These are phyloP conservation scores for Drosophila oshimai DNA, from an alignment of 1,140 invertebrate species.

Conservation along the genomic window DNA sequence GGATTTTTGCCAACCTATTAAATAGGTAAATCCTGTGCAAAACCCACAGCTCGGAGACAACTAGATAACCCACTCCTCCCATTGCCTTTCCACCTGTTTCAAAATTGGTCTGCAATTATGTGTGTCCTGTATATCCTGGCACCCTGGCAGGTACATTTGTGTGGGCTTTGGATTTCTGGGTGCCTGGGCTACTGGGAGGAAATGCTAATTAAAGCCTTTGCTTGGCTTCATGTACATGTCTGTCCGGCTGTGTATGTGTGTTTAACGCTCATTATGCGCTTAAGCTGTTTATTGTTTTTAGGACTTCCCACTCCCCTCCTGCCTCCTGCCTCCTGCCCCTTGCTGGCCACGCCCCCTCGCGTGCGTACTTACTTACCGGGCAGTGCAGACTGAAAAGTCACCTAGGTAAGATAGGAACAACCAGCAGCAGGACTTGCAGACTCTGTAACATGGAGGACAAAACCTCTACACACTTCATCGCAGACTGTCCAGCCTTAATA, in stretches of 20 bases:
- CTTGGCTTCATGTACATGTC: not conserved
- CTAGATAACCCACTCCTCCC: not conserved
- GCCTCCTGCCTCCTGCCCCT: too few species aligned
- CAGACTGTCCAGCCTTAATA: too few species aligned
- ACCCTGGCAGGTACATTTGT: not conserved
- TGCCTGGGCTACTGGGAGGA: not conserved
- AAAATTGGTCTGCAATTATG: constrained; percentile 24
- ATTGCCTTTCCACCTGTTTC: not conserved
- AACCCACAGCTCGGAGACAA: not conserved
- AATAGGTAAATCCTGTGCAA: not conserved
- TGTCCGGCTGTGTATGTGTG: not conserved
- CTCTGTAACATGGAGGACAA: too few species aligned
- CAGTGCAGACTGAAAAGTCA: too few species aligned
- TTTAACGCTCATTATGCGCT: constrained; percentile 53
- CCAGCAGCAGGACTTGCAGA: too few species aligned
- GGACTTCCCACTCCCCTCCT: constrained; percentile 15
- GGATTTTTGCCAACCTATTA: too few species aligned
- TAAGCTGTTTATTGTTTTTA: constrained; percentile 72
- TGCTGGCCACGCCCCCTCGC: not conserved
- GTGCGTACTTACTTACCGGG: too few species aligned
- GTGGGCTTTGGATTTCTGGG: too few species aligned
- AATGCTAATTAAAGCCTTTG: constrained; percentile 45
- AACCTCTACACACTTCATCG: too few species aligned
- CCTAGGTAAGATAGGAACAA: too few species aligned
- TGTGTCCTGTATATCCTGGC: too few species aligned